Evolutionary conservation across 53 echinoderm and acorn worm species (phyloP), one percentile per base, ranked within the genome.

Genomic region (Patiria pectinifera): DNA sequence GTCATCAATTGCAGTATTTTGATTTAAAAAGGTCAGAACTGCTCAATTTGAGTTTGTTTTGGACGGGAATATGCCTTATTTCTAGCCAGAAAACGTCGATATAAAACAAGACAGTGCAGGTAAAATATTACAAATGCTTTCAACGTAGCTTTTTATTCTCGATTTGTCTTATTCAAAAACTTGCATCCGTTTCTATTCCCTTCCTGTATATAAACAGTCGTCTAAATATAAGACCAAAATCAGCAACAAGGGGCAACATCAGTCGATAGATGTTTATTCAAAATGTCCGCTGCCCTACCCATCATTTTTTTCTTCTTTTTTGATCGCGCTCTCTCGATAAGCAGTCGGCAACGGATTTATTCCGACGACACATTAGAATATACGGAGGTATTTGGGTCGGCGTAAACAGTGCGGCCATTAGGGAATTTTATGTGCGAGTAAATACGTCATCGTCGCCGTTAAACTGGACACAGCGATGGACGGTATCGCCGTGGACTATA

Each of bases 331-430:
- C 12, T 79, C 48, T 79, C 19, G 4, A n/a, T n/a, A 12, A 15
- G 45, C 19, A 15, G 80, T 72, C 23, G 22, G 2, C 16, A 66
- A 85, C 43, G 45, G 46, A 45, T 63, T 85, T 25, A 86, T 72
- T 46, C 83, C 43, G 45, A 18, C 15, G 66, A 45, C 24, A 22
- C 69, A 22, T 86, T 14, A 59, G 25, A 86, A 49, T 72, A 74
- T 16, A 53, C 35, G 19, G 18, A 23, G 62, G 88, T 88, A 88
- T 88, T 88, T 44, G 19, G 88, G 88, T 88, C 88, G 23, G 60
- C 10, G 61, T 88, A 88, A 88, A 88, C 88, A 88, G 15, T 26
- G n/a, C 24, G 18, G 78, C 62, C 88, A 88, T 88, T 88, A 62
- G 77, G 88, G 59, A 14, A 60, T 86, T 75, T 71, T 86, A 53